Evolutionary conservation across 2,888 invertebrate species (phyloP).

Genomic region (Hirtodrosophila cameraria): DNA sequence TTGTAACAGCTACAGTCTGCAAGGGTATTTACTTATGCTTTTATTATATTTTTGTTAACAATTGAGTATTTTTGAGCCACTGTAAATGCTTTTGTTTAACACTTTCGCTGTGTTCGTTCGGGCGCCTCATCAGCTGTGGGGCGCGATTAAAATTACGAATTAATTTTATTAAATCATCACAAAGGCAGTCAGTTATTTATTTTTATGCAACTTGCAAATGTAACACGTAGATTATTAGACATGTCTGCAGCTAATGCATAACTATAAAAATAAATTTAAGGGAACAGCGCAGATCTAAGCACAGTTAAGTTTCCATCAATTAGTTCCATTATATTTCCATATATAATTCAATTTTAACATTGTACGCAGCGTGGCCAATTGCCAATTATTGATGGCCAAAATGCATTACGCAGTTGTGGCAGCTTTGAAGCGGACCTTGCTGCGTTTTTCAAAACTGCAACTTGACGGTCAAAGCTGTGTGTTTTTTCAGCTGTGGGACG

Average conservation of each 20-base stretch:
- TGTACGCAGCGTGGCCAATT: slow-evolving; percentile 26
- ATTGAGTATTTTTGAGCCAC: slow-evolving; percentile 18
- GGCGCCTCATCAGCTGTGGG: slow-evolving; percentile 39
- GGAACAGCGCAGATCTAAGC: not conserved
- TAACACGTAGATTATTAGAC: slow-evolving; percentile 22
- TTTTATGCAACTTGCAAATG: slow-evolving; percentile 68
- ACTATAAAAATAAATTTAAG: slow-evolving; percentile 11
- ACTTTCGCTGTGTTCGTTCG: slow-evolving; percentile 64
- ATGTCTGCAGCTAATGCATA: slow-evolving; percentile 46
- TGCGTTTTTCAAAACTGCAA: slow-evolving; percentile 2
- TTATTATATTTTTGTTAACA: not conserved
- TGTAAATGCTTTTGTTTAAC: slow-evolving; percentile 50
- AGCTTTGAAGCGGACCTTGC: slow-evolving; percentile 32
- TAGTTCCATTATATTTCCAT: not conserved
- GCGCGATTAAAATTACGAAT: slow-evolving; percentile 73
- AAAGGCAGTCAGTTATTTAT: too few relatives aligned
- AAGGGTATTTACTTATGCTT: not conserved
- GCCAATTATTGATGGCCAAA: slow-evolving; percentile 17
- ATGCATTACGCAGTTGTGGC: slow-evolving; percentile 8
- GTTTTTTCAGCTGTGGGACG: not conserved
- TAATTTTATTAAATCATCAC: slow-evolving; percentile 80
- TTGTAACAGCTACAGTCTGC: too few relatives aligned
- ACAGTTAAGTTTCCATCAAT: slow-evolving; percentile 5
- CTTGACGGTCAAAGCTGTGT: slow-evolving; percentile 24
- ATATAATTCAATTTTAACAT: not conserved